Base-by-base conservation (phyloP, 2,797 vertebrate species). In the Argya squamiceps region DNA sequence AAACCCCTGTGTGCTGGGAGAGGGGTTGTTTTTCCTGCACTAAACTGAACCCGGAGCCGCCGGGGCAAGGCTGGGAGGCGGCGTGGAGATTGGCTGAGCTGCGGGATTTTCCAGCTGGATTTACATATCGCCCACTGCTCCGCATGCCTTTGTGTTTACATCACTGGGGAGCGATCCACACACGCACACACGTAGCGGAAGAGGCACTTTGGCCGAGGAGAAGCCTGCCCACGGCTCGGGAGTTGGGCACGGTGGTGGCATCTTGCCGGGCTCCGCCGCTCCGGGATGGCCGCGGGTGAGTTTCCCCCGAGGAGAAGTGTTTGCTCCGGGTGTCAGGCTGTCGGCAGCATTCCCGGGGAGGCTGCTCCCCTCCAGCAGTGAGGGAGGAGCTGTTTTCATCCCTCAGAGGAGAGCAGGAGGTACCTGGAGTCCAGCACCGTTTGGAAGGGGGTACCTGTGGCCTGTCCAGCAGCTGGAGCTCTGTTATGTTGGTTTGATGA, bases 71-170 rank as follows among this genome's bases (percentile, higher is more conserved):
- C 70, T 13, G 60, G 4, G 15, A 92, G 36, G 60, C 81, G 75
- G 95, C 41, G 14, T 12, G n/a, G 96, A 92, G 88, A 91, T 96
- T 95, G 97, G 97, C 95, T 49, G 65, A 93, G 94, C 84, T 39
- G 84, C 52, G 88, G 96, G 97, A 95, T 96, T 98, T 98, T 96
- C 97, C 93, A 80, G 93, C 93, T 62, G 88, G 24, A 88, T 98
- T 97, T 97, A 84, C 97, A 93, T 94, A 71, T 96, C 92, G 94
- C 96, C 97, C 96, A 96, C 98, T 96, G 93, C 87, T 84, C 94
- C 34, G 97, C 98, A 94, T 99, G 97, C 98, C 98, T 98, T 98
- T 98, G 97, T 98, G 97, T 98, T 97, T 96, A 94, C 97, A 98
- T 98, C 98, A 98, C 86, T 32, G n/a, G 9, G 17, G 68, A 92